A percentile compares a stretch with the other conserved stretches of the same genome.
These are phyloP conservation scores for Ophion costatus DNA, from an alignment of 2,888 invertebrate species.

Conservation along the genomic window DNA sequence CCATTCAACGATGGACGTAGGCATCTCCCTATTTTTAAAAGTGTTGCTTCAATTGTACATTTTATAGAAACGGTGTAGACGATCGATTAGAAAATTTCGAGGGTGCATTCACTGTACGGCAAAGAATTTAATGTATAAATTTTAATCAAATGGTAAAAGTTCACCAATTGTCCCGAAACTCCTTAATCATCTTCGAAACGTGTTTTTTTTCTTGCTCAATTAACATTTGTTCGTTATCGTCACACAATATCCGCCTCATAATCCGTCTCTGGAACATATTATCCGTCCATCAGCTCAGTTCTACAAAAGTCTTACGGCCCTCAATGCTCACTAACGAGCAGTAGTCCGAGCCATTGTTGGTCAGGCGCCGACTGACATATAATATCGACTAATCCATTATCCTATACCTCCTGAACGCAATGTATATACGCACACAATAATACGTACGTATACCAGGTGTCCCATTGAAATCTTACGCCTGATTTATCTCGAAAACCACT, in stretches of 20 bases:
- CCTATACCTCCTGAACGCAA: slow-evolving; percentile 7
- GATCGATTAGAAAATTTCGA: no score
- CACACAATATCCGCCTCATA: slow-evolving; percentile 14
- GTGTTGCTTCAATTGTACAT: no score
- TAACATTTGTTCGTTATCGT: slow-evolving; percentile 20
- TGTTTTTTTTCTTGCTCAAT: not conserved
- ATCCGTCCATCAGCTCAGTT: slow-evolving; percentile 9
- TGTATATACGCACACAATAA: not conserved
- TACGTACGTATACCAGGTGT: not conserved
- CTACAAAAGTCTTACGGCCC: not conserved
- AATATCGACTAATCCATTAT: slow-evolving; percentile 36
- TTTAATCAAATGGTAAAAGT: no score
- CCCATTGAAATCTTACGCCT: no score
- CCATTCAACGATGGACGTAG: no score
- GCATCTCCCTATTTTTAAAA: no score
- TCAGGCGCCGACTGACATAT: slow-evolving; percentile 28
- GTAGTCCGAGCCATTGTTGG: slow-evolving; percentile 31
- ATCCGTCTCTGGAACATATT: not conserved
- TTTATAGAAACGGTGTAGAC: no score
- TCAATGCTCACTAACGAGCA: slow-evolving; percentile 36
- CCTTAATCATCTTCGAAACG: not conserved
- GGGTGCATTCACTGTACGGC: no score
- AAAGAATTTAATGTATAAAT: no score
- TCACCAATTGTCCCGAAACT: no score
- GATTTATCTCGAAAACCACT: no score